Conservation (phyloP, 2,113 vertebrate species). For the Perognathus longimembris region DNA sequence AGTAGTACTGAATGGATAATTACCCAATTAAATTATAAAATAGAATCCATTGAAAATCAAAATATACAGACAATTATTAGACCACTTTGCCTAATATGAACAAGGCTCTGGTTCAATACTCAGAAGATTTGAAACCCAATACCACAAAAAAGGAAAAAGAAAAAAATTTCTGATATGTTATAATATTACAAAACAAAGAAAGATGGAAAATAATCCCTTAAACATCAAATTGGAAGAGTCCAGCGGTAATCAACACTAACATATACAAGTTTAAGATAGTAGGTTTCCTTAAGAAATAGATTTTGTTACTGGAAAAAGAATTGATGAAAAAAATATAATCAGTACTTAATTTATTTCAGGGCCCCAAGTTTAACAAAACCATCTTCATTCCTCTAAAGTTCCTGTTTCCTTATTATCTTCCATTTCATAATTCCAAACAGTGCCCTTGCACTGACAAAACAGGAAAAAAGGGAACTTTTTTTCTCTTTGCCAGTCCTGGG, state of each 20-base stretch:
- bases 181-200: conserved; percentile 6
- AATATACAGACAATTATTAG: conserved; percentile 35
- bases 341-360: background rate
- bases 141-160: background rate
- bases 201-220: conserved; percentile 32
- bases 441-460: background rate
- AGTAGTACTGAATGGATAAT: conserved; percentile 68
- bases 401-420: background rate
- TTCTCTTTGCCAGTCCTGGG: too few relatives aligned
- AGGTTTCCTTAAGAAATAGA: background rate
- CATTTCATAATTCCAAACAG: conserved; percentile 22
- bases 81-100: too few relatives aligned
- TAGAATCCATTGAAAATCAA: conserved; percentile 50
- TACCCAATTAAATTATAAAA: conserved; percentile 71
- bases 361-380: conserved; percentile 8
- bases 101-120: background rate
- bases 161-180: background rate
- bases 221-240: background rate
- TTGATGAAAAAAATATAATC: background rate
- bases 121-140: too few relatives aligned
- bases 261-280: too few relatives aligned
- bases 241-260: background rate
- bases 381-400: conserved; percentile 12
- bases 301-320: conserved; percentile 19
- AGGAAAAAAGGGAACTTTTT: background rate